Base-by-base conservation (phyloP, 2,888 invertebrate species). In the Thereva unica region DNA sequence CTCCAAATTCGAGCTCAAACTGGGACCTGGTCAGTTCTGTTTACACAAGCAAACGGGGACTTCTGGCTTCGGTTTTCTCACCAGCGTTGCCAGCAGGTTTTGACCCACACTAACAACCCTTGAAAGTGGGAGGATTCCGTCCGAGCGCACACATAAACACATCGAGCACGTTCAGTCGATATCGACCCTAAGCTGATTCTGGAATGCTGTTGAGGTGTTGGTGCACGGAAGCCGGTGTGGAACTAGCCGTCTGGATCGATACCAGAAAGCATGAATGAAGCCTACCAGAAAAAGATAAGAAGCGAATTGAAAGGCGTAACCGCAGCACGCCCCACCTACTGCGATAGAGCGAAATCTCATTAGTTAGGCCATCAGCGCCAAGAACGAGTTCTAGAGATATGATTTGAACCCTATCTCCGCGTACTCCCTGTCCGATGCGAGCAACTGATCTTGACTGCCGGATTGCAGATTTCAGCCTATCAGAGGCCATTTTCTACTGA, bases 1-100 rank as follows among this genome's bases (percentile, higher is more conserved):
- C 66, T 69, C 66, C 61, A 55, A 66, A 68, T 67, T 66, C 68
- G 66, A 71, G 45, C 61, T 61, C 61, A 40, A 50, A 71, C 68
- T 68, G 67, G 64, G 67, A 70, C 23, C 71, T 71, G 70, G 65
- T 69, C 65, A 65, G 56, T 65, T 65, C 41, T 65, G 65, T 65
- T 65, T 65, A 65, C 65, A 49, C 54, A 56, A 41, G 50, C 54
- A 64, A 45, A 55, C 9, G 38, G 37, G 23, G 37, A 61, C 50
- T 50, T 61, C 50, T 61, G 50, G 50, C 50, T 41, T 35, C 42
- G 8, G 50, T 10, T 35, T 61, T 61, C 12, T 50, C 40, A 40
- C 61, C 49, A 50, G 42, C 40, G 23, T 41, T n/a, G 10, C 45
- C 35, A 42, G 12, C 61, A 42, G 49, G 61, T 50, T 50, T 41